Evolutionary conservation across 2,797 vertebrate genomes (phyloP).

Genomic region (Xenops minutus): DNA sequence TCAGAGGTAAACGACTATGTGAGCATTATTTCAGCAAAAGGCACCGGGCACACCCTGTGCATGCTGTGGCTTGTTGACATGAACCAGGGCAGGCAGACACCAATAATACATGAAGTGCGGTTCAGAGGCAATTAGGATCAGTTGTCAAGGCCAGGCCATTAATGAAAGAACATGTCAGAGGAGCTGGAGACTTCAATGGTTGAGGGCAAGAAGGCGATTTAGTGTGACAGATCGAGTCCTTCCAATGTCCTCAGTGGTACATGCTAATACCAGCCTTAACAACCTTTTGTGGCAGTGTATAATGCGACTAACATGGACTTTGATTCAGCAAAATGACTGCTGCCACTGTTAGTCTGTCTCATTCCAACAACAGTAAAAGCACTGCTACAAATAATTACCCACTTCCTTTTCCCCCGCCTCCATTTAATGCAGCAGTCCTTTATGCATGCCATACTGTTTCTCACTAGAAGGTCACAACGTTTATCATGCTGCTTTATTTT

Average conservation of each 20-base stretch:
- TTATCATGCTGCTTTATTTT: slow-evolving; percentile 61
- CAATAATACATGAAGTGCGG: slow-evolving; percentile 96
- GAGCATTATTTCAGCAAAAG: slow-evolving; percentile 72
- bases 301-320: slow-evolving; percentile 84
- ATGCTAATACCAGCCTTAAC: slow-evolving; percentile 91
- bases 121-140: slow-evolving; percentile 99
- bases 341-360: slow-evolving; percentile 86
- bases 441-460: slow-evolving; percentile 64
- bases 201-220: slow-evolving; percentile 88
- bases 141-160: slow-evolving; percentile 94
- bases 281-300: slow-evolving; percentile 85
- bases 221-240: slow-evolving; percentile 95
- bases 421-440: slow-evolving; percentile 74
- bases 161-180: slow-evolving; percentile 90
- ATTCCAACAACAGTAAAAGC: slow-evolving; percentile 77
- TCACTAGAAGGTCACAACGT: slow-evolving; percentile 59
- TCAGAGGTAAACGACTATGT: slow-evolving; percentile 67
- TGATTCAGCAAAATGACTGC: slow-evolving; percentile 89
- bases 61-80: slow-evolving; percentile 89
- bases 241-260: slow-evolving; percentile 91
- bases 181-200: slow-evolving; percentile 85
- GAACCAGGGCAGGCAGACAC: slow-evolving; percentile 92
- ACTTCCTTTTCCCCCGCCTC: slow-evolving; percentile 72
- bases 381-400: slow-evolving; percentile 85
- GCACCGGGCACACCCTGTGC: slow-evolving; percentile 78